These are phyloP conservation scores for Prionace glauca DNA, from an alignment of 2,797 vertebrate species.

Conservation along the genomic window DNA sequence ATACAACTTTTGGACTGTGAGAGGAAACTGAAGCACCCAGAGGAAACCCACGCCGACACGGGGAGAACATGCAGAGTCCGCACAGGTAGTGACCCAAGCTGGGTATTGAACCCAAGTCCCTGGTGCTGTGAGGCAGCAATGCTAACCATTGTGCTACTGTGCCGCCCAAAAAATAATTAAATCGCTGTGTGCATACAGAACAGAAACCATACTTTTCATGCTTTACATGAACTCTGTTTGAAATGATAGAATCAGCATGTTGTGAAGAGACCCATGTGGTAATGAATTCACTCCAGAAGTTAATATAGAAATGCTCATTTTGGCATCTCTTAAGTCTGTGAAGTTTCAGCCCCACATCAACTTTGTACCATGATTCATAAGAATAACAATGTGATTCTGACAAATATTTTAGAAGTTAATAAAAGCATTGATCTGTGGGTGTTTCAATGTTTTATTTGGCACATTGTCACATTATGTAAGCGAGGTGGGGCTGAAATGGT, in stretches of 20 bases:
- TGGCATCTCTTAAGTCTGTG: not conserved
- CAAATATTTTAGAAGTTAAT: not conserved
- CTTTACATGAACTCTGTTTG: not conserved
- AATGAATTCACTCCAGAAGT: not conserved
- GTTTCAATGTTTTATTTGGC: not conserved
- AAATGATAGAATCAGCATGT: not conserved
- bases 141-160: no score
- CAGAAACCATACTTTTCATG: not conserved
- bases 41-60: no score
- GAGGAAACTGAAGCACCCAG: no score
- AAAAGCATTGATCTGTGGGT: not conserved
- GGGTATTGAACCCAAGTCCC: no score
- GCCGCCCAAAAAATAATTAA: not conserved
- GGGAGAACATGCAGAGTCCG: no score
- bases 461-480: not conserved
- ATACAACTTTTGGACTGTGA: no score
- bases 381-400: not conserved
- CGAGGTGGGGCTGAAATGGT: not conserved
- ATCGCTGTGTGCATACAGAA: not conserved
- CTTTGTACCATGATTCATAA: not conserved
- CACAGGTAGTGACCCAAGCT: no score
- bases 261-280: not conserved
- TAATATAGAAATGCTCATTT: not conserved
- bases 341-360: not conserved
- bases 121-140: no score